phyloP scores from a whole-genome alignment of 2,888 invertebrate genomes.

The Diadegma fenestrale region DNA sequence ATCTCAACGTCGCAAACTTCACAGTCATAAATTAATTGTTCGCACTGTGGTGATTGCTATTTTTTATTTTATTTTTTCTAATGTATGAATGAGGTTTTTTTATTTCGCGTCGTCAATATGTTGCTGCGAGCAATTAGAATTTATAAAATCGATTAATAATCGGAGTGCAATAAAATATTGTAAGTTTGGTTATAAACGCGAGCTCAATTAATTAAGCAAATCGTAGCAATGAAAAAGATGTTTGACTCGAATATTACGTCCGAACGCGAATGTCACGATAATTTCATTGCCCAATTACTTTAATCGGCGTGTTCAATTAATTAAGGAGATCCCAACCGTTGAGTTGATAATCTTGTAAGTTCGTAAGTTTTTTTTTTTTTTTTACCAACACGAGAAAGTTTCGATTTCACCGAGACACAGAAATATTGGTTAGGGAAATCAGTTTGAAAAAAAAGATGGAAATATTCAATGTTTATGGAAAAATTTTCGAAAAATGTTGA shows the following conservation, averaged over 20 bases:
- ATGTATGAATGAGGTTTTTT: too few relatives aligned
- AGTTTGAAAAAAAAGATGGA: not conserved
- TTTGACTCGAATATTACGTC: not conserved
- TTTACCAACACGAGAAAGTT: not conserved
- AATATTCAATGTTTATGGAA: not conserved
- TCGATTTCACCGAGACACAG: not conserved
- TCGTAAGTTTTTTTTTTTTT: too few relatives aligned
- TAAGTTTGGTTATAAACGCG: not conserved
- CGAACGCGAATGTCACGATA: not conserved
- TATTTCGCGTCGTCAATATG: too few relatives aligned
- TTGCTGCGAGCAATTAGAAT: too few relatives aligned
- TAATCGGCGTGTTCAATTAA: constrained; percentile 10
- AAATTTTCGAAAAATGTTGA: not conserved
- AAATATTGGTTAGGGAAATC: not conserved
- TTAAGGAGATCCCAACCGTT: not conserved
- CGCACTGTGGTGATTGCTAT: too few relatives aligned
- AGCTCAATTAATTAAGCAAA: constrained; percentile 18
- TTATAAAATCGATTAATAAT: not conserved
- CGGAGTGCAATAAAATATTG: not conserved
- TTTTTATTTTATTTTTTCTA: too few relatives aligned
- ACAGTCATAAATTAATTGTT: too few relatives aligned
- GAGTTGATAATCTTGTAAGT: not conserved
- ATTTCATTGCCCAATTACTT: not conserved
- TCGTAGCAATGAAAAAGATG: not conserved
- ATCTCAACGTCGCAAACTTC: too few relatives aligned